Evolutionary conservation across 2,113 vertebrate species (phyloP), one percentile per base, ranked within the genome.

Genomic region (Silurus glanis): DNA sequence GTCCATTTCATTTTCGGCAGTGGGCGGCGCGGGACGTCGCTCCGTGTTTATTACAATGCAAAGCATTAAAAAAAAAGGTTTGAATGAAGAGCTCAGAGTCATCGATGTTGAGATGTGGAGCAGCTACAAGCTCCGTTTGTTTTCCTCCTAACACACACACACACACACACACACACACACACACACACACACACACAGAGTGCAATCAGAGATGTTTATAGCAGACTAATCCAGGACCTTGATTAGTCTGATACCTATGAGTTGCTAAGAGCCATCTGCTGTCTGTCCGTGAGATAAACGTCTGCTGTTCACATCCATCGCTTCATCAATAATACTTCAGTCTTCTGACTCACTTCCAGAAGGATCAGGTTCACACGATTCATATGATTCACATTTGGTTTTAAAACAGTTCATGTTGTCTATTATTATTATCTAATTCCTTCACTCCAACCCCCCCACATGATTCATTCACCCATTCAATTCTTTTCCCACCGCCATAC

Each of bases 1-100:
- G 82, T 88, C 88, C 90, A 86, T 90, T 91, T 85, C 47, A 82
- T 85, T 92, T 92, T 90, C 84, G 62, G 89, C 90, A 90, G 71
- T 47, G 86, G 82, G 89, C 91, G 88, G 91, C 84, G 53, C 89
- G 82, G 89, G 90, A 91, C 78, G 62, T 92, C 90, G 92, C 92
- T 91, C 89, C 83, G 86, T 90, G 90, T 93, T 93, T 92, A 93
- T 82, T 82, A 51, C 62, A 28, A 92, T 92, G 88, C 92, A 91
- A 92, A 94, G 90, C 89, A 45, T 88, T 56, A 84, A 81, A 75
- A 72, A 78, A 76, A 53, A 55, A 25, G 80, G 87, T 74, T 8
- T 9, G 51, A 82, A 84, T 51, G 51, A 37, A n/a, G 56, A 69
- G 80, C 72, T 76, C 66, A 12, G 75, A 87, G 85, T 85, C 87